Evolutionary conservation across 2,797 vertebrate genomes (phyloP), one percentile per base, ranked within the genome.

Genomic region (Diplodus sargus): DNA sequence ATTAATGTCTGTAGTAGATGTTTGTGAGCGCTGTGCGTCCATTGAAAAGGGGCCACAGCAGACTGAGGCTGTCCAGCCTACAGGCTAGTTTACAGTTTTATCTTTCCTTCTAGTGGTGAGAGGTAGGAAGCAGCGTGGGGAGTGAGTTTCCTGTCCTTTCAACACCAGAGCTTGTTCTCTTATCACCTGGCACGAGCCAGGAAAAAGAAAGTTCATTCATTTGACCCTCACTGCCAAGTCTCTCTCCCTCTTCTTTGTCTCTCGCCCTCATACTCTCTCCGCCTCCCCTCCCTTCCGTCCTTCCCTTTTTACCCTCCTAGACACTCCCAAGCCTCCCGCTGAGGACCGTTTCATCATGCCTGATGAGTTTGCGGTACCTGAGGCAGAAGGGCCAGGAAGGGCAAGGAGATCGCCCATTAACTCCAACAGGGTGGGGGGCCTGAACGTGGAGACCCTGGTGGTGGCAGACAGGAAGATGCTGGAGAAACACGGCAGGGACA

Each of bases 391-490:
- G 62, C 83, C 92, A 7, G 91, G 93, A 6, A 93, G 98, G 87
- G 92, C 93, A 75, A 97, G 96, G 85, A 94, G 98, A 69, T 98
- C 98, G 0, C 93, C 96, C 81, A 94, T 96, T 77, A 95, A 95
- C 86, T 95, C 95, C 48, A 97, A 96, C 80, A 95, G 95, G 53
- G 95, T 95, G 42, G 96, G 94, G 5, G 93, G 94, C 22, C 94
- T 99, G 20, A 99, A 96, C 1, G 98, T 99, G 85, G 98, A 99
- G 92, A 99, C 98, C 1, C 95, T 99, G 49, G 98, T 99, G 88
- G 98, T 99, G 85, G 98, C 98, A 0, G 98, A 99, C 92, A 97
- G 93, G 92, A 99, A 96, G 92, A 98, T 99, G 98, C 76, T 99
- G 91, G 97, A 98, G 81, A 99, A 98, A 65, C 98, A 99, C 0